phyloP scores from a whole-genome alignment of 2,797 vertebrate genomes.

The Xiphophorus birchmanni region DNA sequence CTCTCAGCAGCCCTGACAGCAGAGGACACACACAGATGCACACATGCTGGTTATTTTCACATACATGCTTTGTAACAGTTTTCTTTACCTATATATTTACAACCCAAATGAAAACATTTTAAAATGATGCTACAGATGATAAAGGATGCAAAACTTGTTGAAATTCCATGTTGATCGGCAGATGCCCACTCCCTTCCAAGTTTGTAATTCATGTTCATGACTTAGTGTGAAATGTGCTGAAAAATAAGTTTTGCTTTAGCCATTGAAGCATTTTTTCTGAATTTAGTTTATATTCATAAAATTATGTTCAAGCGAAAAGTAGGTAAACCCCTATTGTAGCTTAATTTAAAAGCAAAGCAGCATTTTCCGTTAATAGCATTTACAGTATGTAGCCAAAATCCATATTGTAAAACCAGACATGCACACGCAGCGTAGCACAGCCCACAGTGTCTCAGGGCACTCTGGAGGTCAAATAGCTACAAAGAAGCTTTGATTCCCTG shows the following conservation, averaged over 20 bases:
- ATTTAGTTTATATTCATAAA: conserved; percentile 18
- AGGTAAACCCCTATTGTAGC: not conserved
- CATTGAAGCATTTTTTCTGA: conserved; percentile 22
- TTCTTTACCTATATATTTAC: conserved; percentile 13
- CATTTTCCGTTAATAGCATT: conserved; percentile 25
- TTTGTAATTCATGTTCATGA: conserved; percentile 13
- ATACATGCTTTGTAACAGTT: not conserved
- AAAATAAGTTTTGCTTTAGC: conserved; percentile 17
- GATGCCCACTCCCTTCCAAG: not conserved
- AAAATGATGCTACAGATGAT: not conserved
- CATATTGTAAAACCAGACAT: conserved; percentile 26
- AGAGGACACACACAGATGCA: conserved; percentile 48
- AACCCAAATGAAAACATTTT: not conserved
- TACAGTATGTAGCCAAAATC: conserved; percentile 25
- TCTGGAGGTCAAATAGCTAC: conserved; percentile 59
- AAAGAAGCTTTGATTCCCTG: conserved; percentile 48
- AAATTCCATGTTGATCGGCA: conserved; percentile 6
- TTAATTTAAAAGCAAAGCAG: not conserved
- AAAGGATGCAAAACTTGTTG: conserved; percentile 3
- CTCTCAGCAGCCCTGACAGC: conserved; percentile 28
- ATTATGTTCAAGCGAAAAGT: not conserved
- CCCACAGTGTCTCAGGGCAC: conserved; percentile 42
- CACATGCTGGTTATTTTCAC: conserved; percentile 11
- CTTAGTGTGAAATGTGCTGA: conserved; percentile 40
- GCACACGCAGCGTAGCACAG: conserved; percentile 6